Conservation (phyloP, 2,797 vertebrate species). For the Poecilia picta region DNA sequence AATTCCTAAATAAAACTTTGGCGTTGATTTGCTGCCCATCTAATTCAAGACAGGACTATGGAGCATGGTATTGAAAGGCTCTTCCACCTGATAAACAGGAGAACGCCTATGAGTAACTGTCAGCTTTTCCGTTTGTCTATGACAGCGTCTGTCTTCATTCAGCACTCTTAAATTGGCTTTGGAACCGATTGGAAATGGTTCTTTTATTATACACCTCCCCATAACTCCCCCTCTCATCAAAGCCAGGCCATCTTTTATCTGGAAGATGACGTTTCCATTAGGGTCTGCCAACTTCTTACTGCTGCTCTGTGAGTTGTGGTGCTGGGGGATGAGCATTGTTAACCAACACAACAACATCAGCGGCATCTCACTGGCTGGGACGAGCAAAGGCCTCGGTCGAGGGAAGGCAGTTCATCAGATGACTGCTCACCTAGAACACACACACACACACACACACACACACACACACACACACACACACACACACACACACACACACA, state of each 20-base stretch:
- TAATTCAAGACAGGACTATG: conserved; percentile 40
- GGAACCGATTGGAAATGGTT: conserved; percentile 74
- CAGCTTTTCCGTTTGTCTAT: conserved; percentile 66
- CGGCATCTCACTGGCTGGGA: conserved; percentile 50
- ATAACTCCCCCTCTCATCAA: conserved; percentile 77
- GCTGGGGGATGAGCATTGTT: conserved; percentile 67
- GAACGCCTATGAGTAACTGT: conserved; percentile 62
- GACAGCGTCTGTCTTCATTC: conserved; percentile 76
- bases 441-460: conserved; percentile 31
- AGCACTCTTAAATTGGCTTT: conserved; percentile 69
- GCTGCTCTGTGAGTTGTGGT: conserved; percentile 77
- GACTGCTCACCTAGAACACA: conserved; percentile 69
- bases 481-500: conserved; percentile 23
- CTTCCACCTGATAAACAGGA: conserved; percentile 60
- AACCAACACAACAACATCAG: conserved; percentile 67
- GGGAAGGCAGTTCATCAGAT: conserved; percentile 66
- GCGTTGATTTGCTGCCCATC: conserved; percentile 40
- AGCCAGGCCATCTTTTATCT: conserved; percentile 74
- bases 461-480: conserved; percentile 23
- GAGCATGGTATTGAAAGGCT: conserved; percentile 49
- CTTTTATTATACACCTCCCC: conserved; percentile 74
- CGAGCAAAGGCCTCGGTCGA: conserved; percentile 33
- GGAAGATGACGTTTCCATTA: conserved; percentile 83
- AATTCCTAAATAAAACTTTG: conserved; percentile 45
- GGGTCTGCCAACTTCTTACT: conserved; percentile 76